Evolutionary conservation across 2,888 invertebrate genomes (phyloP).

Genomic region (Laothoe populi): DNA sequence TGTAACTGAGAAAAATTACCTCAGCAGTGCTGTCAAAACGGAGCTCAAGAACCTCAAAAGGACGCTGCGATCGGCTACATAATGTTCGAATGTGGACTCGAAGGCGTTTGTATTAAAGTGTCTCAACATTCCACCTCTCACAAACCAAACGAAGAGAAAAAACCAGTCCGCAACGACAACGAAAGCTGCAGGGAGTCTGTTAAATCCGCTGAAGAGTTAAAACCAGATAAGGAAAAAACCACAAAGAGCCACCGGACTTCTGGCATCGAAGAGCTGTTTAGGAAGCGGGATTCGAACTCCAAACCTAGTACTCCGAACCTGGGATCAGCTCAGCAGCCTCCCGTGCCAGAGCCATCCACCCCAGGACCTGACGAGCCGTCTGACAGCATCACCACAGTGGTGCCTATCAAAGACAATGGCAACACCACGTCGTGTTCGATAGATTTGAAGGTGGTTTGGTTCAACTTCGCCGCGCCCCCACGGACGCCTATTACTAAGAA

Average conservation of each 20-base stretch:
- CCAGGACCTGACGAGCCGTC: slow-evolving; percentile 71
- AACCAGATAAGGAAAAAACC: slow-evolving; percentile 67
- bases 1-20: no score
- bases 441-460: slow-evolving; percentile 96
- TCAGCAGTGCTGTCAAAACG: slow-evolving; percentile 63
- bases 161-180: slow-evolving; percentile 59
- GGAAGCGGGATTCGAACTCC: slow-evolving; percentile 84
- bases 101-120: slow-evolving; percentile 93
- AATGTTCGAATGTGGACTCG: slow-evolving; percentile 98
- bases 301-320: slow-evolving; percentile 86
- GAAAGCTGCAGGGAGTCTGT: slow-evolving; percentile 79
- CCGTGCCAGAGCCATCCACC: slow-evolving; percentile 65
- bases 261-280: slow-evolving; percentile 76
- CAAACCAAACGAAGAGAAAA: slow-evolving; percentile 87
- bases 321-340: slow-evolving; percentile 67
- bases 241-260: slow-evolving; percentile 64
- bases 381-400: slow-evolving; percentile 67
- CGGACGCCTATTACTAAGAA: slow-evolving; percentile 96
- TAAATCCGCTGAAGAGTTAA: slow-evolving; percentile 76
- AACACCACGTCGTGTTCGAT: slow-evolving; percentile 94
- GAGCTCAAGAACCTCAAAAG: slow-evolving; percentile 78
- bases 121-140: slow-evolving; percentile 90
- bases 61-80: slow-evolving; percentile 93
- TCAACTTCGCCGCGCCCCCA: slow-evolving; percentile 98
- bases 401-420: slow-evolving; percentile 86